Evolutionary conservation across 2,888 invertebrate genomes (phyloP).

Genomic region (Diaprepes abbreviatus): DNA sequence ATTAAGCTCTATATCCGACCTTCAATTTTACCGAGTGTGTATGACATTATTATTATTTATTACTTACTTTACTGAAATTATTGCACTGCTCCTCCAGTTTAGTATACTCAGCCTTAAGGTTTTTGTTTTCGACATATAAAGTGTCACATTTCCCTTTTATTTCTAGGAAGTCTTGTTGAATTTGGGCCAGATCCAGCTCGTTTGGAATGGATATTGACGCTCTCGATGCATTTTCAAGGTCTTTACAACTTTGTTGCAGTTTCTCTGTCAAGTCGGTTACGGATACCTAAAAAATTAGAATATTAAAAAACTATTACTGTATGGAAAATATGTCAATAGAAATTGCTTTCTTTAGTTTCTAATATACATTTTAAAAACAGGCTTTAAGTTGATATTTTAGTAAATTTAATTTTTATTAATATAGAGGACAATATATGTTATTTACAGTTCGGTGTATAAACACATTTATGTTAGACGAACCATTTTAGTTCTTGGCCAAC

Average conservation of each 20-base stretch:
- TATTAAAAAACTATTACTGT: too few relatives aligned
- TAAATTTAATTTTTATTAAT: too few relatives aligned
- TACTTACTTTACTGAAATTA: slow-evolving; percentile 51
- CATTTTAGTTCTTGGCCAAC: too few relatives aligned
- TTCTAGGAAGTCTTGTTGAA: slow-evolving; percentile 56
- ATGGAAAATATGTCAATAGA: too few relatives aligned
- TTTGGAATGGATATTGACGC: slow-evolving; percentile 21
- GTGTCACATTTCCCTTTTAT: slow-evolving; percentile 56
- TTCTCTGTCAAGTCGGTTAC: slow-evolving; percentile 38
- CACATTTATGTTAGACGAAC: too few relatives aligned
- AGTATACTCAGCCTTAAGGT: slow-evolving; percentile 54
- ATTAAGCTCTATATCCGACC: too few relatives aligned
- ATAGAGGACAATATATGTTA: too few relatives aligned
- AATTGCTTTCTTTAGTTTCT: too few relatives aligned
- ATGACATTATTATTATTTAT: background rate
- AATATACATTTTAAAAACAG: too few relatives aligned
- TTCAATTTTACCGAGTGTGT: too few relatives aligned
- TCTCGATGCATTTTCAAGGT: slow-evolving; percentile 19
- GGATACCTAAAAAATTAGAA: slow-evolving; percentile 28
- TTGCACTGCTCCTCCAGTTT: slow-evolving; percentile 56
- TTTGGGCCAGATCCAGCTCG: slow-evolving; percentile 49
- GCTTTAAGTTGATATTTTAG: too few relatives aligned
- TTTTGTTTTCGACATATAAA: slow-evolving; percentile 56
- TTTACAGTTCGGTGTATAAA: too few relatives aligned
- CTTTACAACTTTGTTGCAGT: slow-evolving; percentile 19